Percentiles rank a stretch among this genome's conserved stretches.
Conservation (phyloP, 2,888 invertebrate species). For the Nematopogon swammerdamellus region DNA sequence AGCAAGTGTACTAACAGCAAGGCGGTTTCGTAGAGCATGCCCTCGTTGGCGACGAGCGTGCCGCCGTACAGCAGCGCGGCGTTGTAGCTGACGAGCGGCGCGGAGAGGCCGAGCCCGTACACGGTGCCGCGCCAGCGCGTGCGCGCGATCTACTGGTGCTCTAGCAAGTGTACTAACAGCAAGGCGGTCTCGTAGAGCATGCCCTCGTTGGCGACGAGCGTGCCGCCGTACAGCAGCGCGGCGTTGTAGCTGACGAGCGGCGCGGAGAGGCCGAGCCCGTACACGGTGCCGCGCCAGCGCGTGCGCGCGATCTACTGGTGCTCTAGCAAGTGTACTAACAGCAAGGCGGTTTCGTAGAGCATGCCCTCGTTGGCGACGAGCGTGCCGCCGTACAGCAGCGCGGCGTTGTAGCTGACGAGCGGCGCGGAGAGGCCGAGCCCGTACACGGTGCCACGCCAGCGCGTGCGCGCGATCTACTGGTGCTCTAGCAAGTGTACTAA, state of each 20-base stretch:
- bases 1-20: too few species aligned
- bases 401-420: slow-evolving; percentile 57
- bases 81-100: too few species aligned
- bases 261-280: slow-evolving; percentile 55
- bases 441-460: slow-evolving; percentile 56
- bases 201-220: slow-evolving; percentile 46
- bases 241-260: slow-evolving; percentile 60
- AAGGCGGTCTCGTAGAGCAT: slow-evolving; percentile 54
- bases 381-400: slow-evolving; percentile 58
- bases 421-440: slow-evolving; percentile 58
- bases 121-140: too few species aligned
- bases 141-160: too few species aligned
- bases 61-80: too few species aligned
- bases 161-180: slow-evolving; percentile 46
- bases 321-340: slow-evolving; percentile 37
- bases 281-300: slow-evolving; percentile 55
- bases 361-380: slow-evolving; percentile 49
- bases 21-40: too few species aligned
- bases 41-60: too few species aligned
- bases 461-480: slow-evolving; percentile 37
- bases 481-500: slow-evolving; percentile 18
- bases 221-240: slow-evolving; percentile 58
- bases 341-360: slow-evolving; percentile 54
- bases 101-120: too few species aligned
- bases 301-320: slow-evolving; percentile 38